Evolutionary conservation across 2,113 vertebrate genomes (phyloP).

Genomic region (Zosterops hypoxanthus): DNA sequence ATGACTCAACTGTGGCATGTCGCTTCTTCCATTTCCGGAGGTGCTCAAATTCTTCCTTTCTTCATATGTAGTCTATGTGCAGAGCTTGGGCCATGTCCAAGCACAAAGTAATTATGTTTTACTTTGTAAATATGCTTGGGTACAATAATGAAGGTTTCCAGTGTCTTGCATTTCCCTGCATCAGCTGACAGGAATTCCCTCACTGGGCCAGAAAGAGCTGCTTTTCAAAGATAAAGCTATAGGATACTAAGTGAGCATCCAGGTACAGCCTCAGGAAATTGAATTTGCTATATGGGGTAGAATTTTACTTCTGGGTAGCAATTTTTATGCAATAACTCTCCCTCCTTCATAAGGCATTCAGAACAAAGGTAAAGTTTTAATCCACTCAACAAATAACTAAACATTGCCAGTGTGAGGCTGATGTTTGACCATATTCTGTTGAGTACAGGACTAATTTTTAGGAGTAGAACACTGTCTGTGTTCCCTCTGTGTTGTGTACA

Average conservation of each 20-base stretch:
- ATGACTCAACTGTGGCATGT: conserved; percentile 95
- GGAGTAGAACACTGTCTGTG: background rate
- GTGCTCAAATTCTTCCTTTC: conserved; percentile 70
- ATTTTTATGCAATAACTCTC: background rate
- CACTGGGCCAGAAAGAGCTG: background rate
- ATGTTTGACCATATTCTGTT: background rate
- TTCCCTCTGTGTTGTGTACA: background rate
- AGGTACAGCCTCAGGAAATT: background rate
- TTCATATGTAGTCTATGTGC: background rate
- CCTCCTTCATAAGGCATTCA: background rate
- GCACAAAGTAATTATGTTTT: background rate
- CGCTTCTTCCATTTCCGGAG: conserved; percentile 99
- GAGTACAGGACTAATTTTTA: background rate
- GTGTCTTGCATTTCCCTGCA: background rate
- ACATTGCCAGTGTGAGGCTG: background rate
- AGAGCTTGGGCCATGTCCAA: background rate
- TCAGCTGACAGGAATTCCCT: background rate
- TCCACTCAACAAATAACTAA: background rate
- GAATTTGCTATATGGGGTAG: background rate
- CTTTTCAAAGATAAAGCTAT: background rate
- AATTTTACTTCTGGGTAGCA: background rate
- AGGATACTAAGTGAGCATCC: background rate
- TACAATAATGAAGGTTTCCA: background rate
- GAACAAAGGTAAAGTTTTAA: background rate
- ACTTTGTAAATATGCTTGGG: background rate